These are phyloP conservation scores for Tinea trinotella DNA, from an alignment of 2,888 invertebrate species.

Conservation along the genomic window DNA sequence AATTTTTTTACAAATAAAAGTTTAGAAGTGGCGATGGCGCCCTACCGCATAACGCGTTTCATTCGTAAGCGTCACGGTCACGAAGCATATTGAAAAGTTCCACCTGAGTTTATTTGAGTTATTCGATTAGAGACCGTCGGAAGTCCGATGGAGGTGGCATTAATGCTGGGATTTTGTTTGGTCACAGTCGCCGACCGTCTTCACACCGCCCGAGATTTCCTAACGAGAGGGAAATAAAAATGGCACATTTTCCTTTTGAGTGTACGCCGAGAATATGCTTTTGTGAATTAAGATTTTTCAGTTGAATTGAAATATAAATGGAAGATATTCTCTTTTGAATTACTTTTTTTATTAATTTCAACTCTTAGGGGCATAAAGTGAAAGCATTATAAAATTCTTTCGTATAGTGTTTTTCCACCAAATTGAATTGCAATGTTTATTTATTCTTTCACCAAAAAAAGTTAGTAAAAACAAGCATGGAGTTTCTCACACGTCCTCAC, in stretches of 20 bases:
- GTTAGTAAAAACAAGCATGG: background rate
- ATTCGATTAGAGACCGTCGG: slow-evolving; percentile 46
- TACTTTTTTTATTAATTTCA: slow-evolving; percentile 14
- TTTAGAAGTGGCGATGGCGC: background rate
- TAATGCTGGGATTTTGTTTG: slow-evolving; percentile 34
- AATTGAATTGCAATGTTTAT: background rate
- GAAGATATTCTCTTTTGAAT: slow-evolving; percentile 14
- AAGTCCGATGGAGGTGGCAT: slow-evolving; percentile 36
- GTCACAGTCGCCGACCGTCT: slow-evolving; percentile 22
- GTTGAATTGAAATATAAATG: slow-evolving; percentile 15
- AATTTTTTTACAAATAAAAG: background rate
- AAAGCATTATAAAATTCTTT: too few relatives aligned
- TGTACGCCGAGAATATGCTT: slow-evolving; percentile 15
- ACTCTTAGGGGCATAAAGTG: too few relatives aligned
- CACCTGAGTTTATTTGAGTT: slow-evolving; percentile 63
- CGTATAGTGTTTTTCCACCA: too few relatives aligned
- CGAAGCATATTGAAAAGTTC: slow-evolving; percentile 61
- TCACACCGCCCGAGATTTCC: slow-evolving; percentile 1
- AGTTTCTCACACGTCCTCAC: slow-evolving; percentile 1
- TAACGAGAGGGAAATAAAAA: slow-evolving; percentile 16
- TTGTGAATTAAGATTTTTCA: slow-evolving; percentile 18
- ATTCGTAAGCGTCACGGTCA: slow-evolving; percentile 61
- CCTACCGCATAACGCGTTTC: slow-evolving; percentile 37
- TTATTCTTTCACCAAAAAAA: background rate
- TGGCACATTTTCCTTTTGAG: slow-evolving; percentile 15